A percentile compares a stretch with the other conserved stretches of the same genome.
These are phyloP conservation scores for Vanessa cardui DNA, from an alignment of 2,888 invertebrate genomes.

Conservation along the genomic window DNA sequence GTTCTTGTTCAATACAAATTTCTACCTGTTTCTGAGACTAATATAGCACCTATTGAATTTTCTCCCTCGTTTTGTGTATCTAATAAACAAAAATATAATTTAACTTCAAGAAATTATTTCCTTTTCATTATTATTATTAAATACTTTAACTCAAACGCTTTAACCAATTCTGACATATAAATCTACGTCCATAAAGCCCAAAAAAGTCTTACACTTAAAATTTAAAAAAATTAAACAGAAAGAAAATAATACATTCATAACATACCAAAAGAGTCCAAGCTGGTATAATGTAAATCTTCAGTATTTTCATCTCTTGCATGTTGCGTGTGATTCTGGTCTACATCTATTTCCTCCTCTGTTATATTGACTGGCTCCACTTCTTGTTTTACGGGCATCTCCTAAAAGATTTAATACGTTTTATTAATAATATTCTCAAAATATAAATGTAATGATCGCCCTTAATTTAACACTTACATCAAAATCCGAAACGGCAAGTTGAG, in stretches of 20 bases:
- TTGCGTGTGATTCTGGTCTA: slow-evolving; percentile 25
- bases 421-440: neutral
- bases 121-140: no score
- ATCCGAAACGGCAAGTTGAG: slow-evolving; percentile 9
- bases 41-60: neutral
- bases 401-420: neutral
- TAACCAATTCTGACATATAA: no score
- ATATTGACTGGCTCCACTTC: slow-evolving; percentile 3
- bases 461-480: slow-evolving; percentile 20
- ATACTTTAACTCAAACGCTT: neutral
- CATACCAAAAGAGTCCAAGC: slow-evolving; percentile 45
- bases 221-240: neutral
- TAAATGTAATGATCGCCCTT: neutral
- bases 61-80: slow-evolving; percentile 6
- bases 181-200: no score
- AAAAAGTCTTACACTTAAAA: no score
- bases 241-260: slow-evolving; percentile 1
- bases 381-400: slow-evolving; percentile 1
- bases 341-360: neutral
- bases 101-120: no score
- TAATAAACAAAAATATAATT: neutral
- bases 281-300: slow-evolving; percentile 38
- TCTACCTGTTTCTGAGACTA: slow-evolving; percentile 8
- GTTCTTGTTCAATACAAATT: neutral
- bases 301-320: slow-evolving; percentile 22